These are phyloP conservation scores for Macquaria australasica DNA, from an alignment of 2,113 vertebrate genomes.

Conservation along the genomic window DNA sequence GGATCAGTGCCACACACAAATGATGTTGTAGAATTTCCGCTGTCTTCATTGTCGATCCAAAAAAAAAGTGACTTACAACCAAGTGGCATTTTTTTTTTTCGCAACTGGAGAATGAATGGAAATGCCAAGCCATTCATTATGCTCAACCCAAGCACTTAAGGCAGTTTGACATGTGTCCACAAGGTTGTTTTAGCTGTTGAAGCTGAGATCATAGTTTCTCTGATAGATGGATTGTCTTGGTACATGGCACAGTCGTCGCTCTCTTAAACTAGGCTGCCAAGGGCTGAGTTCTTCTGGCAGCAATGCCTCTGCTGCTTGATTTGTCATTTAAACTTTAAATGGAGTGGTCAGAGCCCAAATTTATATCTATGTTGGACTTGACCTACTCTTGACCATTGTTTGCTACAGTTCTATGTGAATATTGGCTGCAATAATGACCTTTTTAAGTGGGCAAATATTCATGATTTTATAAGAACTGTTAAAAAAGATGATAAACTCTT, in stretches of 20 bases:
- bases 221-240: conserved; percentile 38
- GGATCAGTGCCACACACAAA: not conserved
- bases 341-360: conserved; percentile 3
- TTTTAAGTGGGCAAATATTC: conserved; percentile 23
- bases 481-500: not conserved
- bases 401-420: conserved; percentile 16
- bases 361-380: conserved; percentile 7
- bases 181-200: conserved; percentile 43
- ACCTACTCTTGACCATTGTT: not conserved
- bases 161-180: conserved; percentile 32
- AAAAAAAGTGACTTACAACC: conserved; percentile 29
- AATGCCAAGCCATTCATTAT: conserved; percentile 31
- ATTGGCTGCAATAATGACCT: conserved; percentile 22
- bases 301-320: conserved; percentile 16
- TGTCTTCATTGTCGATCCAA: conserved; percentile 20
- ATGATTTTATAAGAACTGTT: conserved; percentile 1
- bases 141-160: conserved; percentile 17
- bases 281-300: conserved; percentile 18
- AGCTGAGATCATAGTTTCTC: conserved; percentile 31
- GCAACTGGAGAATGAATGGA: conserved; percentile 8
- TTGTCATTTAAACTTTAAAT: conserved; percentile 26
- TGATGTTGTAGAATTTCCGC: conserved; percentile 31
- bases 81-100: not conserved
- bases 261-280: conserved; percentile 34
- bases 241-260: conserved; percentile 3